A percentile compares a stretch with the other conserved stretches of the same genome.
Conservation (phyloP, 92 coral and sea anemone genomes). For the Epizoanthus fatuus region DNA sequence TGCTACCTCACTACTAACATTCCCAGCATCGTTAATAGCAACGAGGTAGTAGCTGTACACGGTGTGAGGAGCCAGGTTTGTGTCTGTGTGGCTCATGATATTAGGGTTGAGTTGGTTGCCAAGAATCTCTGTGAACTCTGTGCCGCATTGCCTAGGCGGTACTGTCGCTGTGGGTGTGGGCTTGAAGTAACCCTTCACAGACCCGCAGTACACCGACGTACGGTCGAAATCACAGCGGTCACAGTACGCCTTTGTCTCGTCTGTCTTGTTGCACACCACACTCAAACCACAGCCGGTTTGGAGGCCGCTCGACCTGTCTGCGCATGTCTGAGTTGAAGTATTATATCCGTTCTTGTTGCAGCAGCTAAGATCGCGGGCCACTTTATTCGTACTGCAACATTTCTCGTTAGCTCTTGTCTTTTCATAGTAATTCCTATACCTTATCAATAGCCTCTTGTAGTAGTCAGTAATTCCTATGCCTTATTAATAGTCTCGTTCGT, state of each 20-base stretch:
- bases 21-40: conserved; percentile 83
- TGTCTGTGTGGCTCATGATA: conserved; percentile 73
- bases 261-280: conserved; percentile 81
- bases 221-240: conserved; percentile 91
- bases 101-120: conserved; percentile 53
- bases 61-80: conserved; percentile 83
- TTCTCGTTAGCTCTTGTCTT: conserved; percentile 72
- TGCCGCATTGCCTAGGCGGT: conserved; percentile 80
- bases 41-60: conserved; percentile 87
- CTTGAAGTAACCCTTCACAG: conserved; percentile 75
- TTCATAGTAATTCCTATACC: no score
- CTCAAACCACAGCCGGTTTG: conserved; percentile 93
- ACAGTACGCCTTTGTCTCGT: conserved; percentile 75
- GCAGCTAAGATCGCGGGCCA: conserved; percentile 75
- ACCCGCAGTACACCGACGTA: conserved; percentile 73
- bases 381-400: conserved; percentile 83
- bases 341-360: conserved; percentile 90
- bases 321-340: conserved; percentile 82
- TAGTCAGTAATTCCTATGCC: no score
- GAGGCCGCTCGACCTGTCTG: conserved; percentile 76
- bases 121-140: conserved; percentile 66
- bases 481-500: no score
- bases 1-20: conserved; percentile 76
- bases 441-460: no score
- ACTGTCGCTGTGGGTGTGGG: conserved; percentile 78